Evolutionary conservation across 2,888 invertebrate species (phyloP).

Genomic region (Drosophila greeni): DNA sequence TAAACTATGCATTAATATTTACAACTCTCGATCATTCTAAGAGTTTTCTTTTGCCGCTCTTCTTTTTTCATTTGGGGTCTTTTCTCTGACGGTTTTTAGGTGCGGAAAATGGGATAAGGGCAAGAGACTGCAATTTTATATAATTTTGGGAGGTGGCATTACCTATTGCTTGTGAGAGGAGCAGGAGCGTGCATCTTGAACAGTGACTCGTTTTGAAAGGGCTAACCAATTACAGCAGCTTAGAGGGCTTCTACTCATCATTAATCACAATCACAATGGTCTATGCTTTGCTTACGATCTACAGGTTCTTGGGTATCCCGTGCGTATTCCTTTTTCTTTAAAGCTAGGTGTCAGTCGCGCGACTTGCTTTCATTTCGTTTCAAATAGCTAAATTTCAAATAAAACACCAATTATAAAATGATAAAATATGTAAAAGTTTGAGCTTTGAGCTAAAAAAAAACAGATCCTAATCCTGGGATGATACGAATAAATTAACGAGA

Average conservation of each 20-base stretch:
- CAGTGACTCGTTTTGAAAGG: constrained; percentile 8
- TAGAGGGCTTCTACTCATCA: constrained; percentile 1
- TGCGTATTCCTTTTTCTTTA: constrained; percentile 35
- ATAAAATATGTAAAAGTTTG: constrained; percentile 3
- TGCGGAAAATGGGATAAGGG: neutral
- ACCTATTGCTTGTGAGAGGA: neutral
- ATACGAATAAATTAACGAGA: constrained; percentile 54
- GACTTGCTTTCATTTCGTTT: constrained; percentile 44
- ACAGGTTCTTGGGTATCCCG: constrained; percentile 27
- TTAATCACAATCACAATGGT: constrained; percentile 33
- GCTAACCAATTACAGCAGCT: constrained; percentile 29
- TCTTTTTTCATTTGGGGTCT: neutral
- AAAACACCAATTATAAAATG: constrained; percentile 7
- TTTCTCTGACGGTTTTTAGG: constrained; percentile 2
- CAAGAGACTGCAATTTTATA: neutral
- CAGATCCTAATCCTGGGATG: constrained; percentile 26
- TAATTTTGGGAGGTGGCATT: neutral
- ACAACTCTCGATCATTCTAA: constrained; percentile 33
- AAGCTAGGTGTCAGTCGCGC: constrained; percentile 60
- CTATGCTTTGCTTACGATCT: constrained; percentile 18
- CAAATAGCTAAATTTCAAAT: constrained; percentile 28
- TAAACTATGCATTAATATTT: constrained; percentile 53
- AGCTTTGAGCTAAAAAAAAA: constrained; percentile 36
- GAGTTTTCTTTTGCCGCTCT: constrained; percentile 13
- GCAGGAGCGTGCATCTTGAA: constrained; percentile 12